phyloP scores from a whole-genome alignment of 2,888 invertebrate species.

The Protophormia terraenovae region DNA sequence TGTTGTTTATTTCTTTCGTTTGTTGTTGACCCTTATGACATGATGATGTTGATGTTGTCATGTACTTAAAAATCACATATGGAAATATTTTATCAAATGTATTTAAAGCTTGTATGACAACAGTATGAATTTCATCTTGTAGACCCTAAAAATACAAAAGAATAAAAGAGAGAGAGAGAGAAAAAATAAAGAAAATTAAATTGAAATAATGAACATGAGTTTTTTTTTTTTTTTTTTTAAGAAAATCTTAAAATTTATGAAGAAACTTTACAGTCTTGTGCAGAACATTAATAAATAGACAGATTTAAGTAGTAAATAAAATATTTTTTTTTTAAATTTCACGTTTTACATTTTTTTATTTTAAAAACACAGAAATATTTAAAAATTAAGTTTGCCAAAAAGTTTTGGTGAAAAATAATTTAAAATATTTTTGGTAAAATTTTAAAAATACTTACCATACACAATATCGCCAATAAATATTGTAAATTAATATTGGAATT shows the following conservation, averaged over 20 bases:
- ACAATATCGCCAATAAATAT: constrained; percentile 78
- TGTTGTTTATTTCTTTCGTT: constrained; percentile 64
- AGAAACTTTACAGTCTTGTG: constrained; percentile 1
- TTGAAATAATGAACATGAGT: not conserved
- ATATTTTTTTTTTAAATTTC: too few species aligned
- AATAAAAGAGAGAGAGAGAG: constrained; percentile 29
- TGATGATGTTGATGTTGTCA: constrained; percentile 73
- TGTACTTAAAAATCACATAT: constrained; percentile 80
- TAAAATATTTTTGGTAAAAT: constrained; percentile 32
- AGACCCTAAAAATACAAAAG: constrained; percentile 76
- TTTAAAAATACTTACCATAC: constrained; percentile 76
- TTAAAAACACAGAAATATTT: too few species aligned
- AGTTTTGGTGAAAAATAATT: too few species aligned
- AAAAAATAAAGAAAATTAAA: not conserved
- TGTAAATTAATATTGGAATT: constrained; percentile 75
- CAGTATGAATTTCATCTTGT: constrained; percentile 81
- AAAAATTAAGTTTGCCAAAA: too few species aligned
- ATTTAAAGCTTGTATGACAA: constrained; percentile 81
- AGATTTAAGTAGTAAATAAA: too few species aligned
- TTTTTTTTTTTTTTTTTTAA: too few species aligned
- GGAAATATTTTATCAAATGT: constrained; percentile 81
- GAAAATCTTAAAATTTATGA: not conserved
- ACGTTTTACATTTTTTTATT: too few species aligned
- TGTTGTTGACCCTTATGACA: constrained; percentile 68
- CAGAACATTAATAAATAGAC: too few species aligned